phyloP scores from a whole-genome alignment of 2,113 vertebrate species.

The Eubucco bourcierii region DNA sequence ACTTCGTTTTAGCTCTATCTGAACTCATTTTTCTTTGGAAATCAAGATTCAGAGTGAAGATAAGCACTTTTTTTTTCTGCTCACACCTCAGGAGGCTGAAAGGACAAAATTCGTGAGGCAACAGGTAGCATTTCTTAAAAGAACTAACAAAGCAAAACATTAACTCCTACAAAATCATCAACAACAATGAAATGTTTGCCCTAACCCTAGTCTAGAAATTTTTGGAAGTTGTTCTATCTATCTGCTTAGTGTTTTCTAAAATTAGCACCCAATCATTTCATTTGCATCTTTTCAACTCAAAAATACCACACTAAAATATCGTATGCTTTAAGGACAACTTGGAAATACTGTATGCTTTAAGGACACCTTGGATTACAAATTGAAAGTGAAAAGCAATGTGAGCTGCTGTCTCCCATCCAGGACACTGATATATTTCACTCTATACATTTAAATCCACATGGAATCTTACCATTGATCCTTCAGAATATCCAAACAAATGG shows the following conservation, averaged over 20 bases:
- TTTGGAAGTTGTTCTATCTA: not conserved
- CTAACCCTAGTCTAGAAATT: not conserved
- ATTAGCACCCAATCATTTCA: not conserved
- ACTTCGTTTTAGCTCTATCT: not conserved
- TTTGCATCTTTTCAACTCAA: not conserved
- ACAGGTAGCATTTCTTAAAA: not conserved
- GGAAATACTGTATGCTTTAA: not conserved
- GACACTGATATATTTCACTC: not conserved
- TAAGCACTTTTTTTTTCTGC: not conserved
- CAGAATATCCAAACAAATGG: slow-evolving; percentile 99
- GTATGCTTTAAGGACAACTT: not conserved
- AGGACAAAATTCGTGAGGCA: not conserved
- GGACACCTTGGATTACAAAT: not conserved
- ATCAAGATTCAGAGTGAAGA: not conserved
- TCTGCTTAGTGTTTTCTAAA: not conserved
- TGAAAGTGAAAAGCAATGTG: not conserved
- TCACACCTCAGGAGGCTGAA: not conserved
- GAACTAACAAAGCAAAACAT: not conserved
- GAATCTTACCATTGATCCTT: slow-evolving; percentile 97
- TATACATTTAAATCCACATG: not conserved
- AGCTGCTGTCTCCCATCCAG: not conserved
- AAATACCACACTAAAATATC: not conserved
- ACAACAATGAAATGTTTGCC: not conserved
- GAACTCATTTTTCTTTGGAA: not conserved
- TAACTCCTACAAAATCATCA: not conserved